A percentile compares a stretch with the other conserved stretches of the same genome.
phyloP scores from a whole-genome alignment of 2,888 invertebrate genomes.

The Blera fallax region DNA sequence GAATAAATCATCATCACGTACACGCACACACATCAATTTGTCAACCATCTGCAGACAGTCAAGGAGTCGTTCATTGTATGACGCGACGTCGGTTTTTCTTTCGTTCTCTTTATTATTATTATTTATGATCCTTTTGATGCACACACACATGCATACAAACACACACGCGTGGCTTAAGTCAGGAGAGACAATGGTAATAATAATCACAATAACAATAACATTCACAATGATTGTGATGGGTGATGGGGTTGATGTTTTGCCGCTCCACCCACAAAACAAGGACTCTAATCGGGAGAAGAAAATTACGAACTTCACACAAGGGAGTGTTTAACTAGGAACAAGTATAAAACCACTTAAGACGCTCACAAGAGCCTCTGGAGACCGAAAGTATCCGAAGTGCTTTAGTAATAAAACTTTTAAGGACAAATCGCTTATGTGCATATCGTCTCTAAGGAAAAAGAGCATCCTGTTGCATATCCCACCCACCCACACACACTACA shows the following conservation, averaged over 20 bases:
- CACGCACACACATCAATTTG: conserved; percentile 63
- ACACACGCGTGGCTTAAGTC: not conserved
- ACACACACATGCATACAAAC: conserved; percentile 27
- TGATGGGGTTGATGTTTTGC: not conserved
- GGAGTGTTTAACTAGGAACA: conserved; percentile 57
- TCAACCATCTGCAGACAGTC: conserved; percentile 60
- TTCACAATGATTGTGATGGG: conserved; percentile 22
- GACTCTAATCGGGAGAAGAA: conserved; percentile 10
- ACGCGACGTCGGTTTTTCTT: not conserved
- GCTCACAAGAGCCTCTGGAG: not conserved
- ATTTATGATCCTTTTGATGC: conserved; percentile 58
- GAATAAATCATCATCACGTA: conserved; percentile 68
- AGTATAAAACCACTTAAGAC: conserved; percentile 53
- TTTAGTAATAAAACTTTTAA: conserved; percentile 61
- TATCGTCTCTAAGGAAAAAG: conserved; percentile 6
- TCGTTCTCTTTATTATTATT: conserved; percentile 10
- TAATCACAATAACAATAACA: conserved; percentile 59
- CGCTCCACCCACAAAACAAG: not conserved
- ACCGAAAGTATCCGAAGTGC: not conserved
- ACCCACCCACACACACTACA: not conserved
- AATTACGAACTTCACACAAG: conserved; percentile 43
- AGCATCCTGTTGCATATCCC: conserved; percentile 64
- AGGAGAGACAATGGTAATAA: conserved; percentile 24
- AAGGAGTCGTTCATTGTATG: conserved; percentile 15
- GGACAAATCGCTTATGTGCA: conserved; percentile 58